A percentile compares a stretch with the other conserved stretches of the same genome.
Evolutionary conservation across 2,888 invertebrate genomes (phyloP).

Genomic region (Lymantria dispar): DNA sequence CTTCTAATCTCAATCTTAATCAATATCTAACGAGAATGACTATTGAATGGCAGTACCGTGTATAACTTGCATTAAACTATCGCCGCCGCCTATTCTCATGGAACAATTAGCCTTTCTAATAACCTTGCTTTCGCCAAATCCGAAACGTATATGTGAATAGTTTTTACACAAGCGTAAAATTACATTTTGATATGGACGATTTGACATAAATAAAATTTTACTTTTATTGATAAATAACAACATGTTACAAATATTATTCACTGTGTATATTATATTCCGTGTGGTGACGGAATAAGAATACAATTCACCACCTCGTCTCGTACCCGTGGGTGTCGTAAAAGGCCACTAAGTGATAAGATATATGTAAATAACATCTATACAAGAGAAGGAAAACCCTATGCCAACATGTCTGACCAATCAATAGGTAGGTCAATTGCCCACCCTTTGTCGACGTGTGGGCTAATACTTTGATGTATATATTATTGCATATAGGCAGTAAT

Average conservation of each 20-base stretch:
- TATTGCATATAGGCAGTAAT: neutral
- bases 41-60: constrained; percentile 48
- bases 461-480: too few relatives aligned
- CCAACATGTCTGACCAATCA: too few relatives aligned
- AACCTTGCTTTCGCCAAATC: constrained; percentile 54
- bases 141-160: neutral
- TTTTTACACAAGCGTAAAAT: constrained; percentile 31
- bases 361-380: too few relatives aligned
- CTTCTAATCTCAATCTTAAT: neutral
- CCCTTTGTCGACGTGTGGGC: too few relatives aligned
- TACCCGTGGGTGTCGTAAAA: too few relatives aligned
- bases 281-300: too few relatives aligned
- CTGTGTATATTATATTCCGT: too few relatives aligned
- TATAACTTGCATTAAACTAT: constrained; percentile 46
- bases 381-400: too few relatives aligned
- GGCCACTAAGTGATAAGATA: too few relatives aligned
- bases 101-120: constrained; percentile 58
- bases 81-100: constrained; percentile 44
- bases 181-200: constrained; percentile 29
- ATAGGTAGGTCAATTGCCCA: too few relatives aligned
- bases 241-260: neutral
- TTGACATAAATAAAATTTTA: constrained; percentile 11
- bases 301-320: too few relatives aligned
- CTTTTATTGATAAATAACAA: constrained; percentile 6
- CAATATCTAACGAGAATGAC: constrained; percentile 27